phyloP scores from a whole-genome alignment of 1,140 invertebrate species.

The Lithobius niger region DNA sequence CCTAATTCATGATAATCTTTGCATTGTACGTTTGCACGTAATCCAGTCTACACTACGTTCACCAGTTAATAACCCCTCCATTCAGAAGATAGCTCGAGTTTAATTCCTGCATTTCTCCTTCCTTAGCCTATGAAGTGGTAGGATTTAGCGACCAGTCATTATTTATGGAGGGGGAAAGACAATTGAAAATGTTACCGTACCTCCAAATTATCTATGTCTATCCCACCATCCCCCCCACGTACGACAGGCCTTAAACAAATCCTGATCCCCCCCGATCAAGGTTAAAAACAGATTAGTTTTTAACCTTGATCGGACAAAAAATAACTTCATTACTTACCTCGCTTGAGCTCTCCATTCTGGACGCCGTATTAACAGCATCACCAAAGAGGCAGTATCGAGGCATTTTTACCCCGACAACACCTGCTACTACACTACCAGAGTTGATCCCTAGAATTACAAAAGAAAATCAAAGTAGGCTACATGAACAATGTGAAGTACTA shows the following conservation, averaged over 20 bases:
- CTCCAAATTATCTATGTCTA: conserved; percentile 56
- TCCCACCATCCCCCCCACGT: conserved; percentile 43
- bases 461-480: background rate
- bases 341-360: conserved; percentile 80
- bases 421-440: conserved; percentile 80
- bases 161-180: too few species aligned
- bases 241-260: conserved; percentile 84
- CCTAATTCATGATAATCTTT: too few species aligned
- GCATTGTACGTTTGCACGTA: too few species aligned
- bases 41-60: too few species aligned
- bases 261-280: conserved; percentile 57
- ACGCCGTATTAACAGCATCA: conserved; percentile 83
- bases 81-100: too few species aligned
- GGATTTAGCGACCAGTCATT: too few species aligned
- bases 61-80: too few species aligned
- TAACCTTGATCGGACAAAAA: background rate
- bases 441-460: conserved; percentile 40
- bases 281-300: background rate
- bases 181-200: conserved; percentile 76
- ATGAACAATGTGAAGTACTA: too few species aligned
- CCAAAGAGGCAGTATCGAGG: conserved; percentile 88
- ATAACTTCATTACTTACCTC: conserved; percentile 27
- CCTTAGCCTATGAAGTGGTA: too few species aligned
- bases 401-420: conserved; percentile 92
- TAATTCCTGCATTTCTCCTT: too few species aligned